Conservation (phyloP, 1,140 invertebrate genomes). For the Drosophila melanica region DNA sequence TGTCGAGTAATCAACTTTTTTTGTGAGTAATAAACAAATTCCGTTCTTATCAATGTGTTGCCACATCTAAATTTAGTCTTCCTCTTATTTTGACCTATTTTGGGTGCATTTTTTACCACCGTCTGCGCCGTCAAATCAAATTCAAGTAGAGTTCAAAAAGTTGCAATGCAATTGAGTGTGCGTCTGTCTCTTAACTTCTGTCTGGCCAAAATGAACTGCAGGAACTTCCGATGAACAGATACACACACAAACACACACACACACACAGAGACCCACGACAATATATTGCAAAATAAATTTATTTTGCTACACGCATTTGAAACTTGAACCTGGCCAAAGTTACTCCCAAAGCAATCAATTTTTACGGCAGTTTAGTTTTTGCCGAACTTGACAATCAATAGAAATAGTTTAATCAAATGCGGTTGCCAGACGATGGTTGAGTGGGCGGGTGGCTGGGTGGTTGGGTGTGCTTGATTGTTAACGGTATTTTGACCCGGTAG, state of each 20-base stretch:
- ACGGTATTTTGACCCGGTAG: conserved; percentile 27
- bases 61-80: conserved; percentile 38
- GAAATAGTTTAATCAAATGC: conserved; percentile 62
- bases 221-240: conserved; percentile 36
- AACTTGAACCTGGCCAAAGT: conserved; percentile 42
- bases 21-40: no score
- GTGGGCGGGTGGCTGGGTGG: not conserved
- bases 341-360: conserved; percentile 52
- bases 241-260: conserved; percentile 26
- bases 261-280: conserved; percentile 28
- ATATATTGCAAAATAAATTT: conserved; percentile 55
- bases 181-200: conserved; percentile 46
- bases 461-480: not conserved
- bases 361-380: conserved; percentile 58
- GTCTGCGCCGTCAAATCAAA: conserved; percentile 17
- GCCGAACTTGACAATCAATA: conserved; percentile 56
- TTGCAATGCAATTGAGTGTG: conserved; percentile 25
- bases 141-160: conserved; percentile 17
- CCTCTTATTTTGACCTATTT: conserved; percentile 43
- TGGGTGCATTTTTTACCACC: not conserved
- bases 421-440: not conserved
- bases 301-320: conserved; percentile 24
- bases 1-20: no score
- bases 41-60: conserved; percentile 12
- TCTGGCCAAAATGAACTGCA: conserved; percentile 36